Evolutionary conservation across 2,113 vertebrate species (phyloP).

Genomic region (Podarcis raffonei): DNA sequence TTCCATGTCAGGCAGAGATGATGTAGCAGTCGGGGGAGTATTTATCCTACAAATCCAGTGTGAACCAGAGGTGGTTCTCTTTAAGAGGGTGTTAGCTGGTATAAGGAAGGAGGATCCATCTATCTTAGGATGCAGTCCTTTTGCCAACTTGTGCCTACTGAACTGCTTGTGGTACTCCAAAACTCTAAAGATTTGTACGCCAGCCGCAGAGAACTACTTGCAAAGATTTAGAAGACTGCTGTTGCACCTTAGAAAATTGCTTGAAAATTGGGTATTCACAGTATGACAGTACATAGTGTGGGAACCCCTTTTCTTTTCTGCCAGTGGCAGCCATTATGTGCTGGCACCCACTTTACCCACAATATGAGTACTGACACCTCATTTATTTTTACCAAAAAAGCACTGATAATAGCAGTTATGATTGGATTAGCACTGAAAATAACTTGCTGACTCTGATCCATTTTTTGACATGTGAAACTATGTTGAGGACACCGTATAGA

Average conservation of each 20-base stretch:
- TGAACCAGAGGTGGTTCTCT: background rate
- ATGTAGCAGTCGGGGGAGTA: background rate
- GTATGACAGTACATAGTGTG: no score
- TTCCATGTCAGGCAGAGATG: background rate
- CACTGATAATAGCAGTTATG: no score
- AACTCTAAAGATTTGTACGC: background rate
- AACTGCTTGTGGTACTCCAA: background rate
- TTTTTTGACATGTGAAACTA: background rate
- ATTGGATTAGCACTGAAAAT: background rate
- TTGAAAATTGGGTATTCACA: background rate
- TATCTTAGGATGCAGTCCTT: background rate
- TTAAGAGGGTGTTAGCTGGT: background rate
- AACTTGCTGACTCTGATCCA: background rate
- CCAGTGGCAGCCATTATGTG: no score
- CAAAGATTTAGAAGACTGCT: background rate
- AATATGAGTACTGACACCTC: no score
- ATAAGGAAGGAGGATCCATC: background rate
- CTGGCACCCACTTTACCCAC: no score
- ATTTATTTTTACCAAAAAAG: no score
- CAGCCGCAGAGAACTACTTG: background rate
- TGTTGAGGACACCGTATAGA: background rate
- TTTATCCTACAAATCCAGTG: background rate
- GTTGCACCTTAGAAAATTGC: background rate
- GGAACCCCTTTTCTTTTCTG: no score
- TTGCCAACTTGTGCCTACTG: no score